phyloP scores from a whole-genome alignment of 2,797 vertebrate genomes.

The Falco rusticolus region DNA sequence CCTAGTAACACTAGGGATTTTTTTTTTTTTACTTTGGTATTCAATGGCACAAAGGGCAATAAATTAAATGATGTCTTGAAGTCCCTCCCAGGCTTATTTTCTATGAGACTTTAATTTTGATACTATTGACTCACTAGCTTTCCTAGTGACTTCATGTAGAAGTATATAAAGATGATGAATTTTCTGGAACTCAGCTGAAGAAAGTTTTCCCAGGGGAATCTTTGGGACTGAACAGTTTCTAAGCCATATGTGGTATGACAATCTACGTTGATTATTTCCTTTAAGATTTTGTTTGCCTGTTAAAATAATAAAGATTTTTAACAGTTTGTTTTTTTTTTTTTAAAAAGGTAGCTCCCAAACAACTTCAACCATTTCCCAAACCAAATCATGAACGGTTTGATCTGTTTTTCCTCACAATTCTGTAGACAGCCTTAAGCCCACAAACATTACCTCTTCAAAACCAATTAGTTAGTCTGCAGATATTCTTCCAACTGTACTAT shows the following conservation, averaged over 20 bases:
- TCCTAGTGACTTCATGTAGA: neutral
- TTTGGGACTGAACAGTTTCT: neutral
- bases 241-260: neutral
- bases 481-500: neutral
- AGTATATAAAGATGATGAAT: neutral
- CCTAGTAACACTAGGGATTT: neutral
- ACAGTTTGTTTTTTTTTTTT: neutral
- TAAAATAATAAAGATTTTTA: neutral
- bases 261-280: neutral
- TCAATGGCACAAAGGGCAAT: neutral
- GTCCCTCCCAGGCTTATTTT: conserved; percentile 18
- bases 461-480: neutral
- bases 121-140: conserved; percentile 6
- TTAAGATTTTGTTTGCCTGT: neutral
- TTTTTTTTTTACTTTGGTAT: neutral
- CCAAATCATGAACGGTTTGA: neutral
- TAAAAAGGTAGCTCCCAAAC: neutral
- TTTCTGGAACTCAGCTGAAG: neutral
- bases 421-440: neutral
- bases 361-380: neutral
- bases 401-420: neutral
- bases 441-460: neutral
- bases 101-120: conserved; percentile 30
- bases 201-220: neutral
- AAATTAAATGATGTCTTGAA: conserved; percentile 30